These are phyloP conservation scores for Noctua janthina DNA, from an alignment of 2,888 invertebrate genomes.

Conservation along the genomic window DNA sequence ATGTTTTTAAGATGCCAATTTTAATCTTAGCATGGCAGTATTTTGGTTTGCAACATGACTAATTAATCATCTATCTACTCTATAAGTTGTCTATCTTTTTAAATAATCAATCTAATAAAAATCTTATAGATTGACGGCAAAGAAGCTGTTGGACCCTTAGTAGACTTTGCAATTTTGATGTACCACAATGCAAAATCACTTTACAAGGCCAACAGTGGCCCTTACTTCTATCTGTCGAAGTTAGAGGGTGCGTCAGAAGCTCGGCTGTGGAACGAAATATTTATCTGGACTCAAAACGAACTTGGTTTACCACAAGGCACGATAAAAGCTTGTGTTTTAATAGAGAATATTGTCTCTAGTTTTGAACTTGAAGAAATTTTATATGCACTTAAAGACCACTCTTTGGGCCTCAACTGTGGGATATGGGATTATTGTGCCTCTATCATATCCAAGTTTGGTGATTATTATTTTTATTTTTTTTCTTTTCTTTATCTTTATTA, in stretches of 20 bases:
- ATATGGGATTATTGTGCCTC: constrained; percentile 94
- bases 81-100: not conserved
- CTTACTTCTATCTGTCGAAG: constrained; percentile 93
- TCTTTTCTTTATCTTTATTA: not conserved
- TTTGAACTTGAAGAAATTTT: constrained; percentile 93
- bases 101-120: constrained; percentile 1
- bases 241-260: constrained; percentile 92
- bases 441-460: constrained; percentile 92
- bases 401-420: constrained; percentile 93
- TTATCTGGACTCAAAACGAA: constrained; percentile 91
- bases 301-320: constrained; percentile 91
- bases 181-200: constrained; percentile 91
- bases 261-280: constrained; percentile 92
- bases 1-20: too few species aligned
- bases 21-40: too few species aligned
- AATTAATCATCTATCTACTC: not conserved
- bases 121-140: constrained; percentile 89
- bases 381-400: constrained; percentile 92
- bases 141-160: constrained; percentile 92
- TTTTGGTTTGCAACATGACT: not conserved
- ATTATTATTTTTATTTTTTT: constrained; percentile 56
- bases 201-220: constrained; percentile 90
- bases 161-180: constrained; percentile 93
- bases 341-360: constrained; percentile 92
- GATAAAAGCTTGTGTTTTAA: constrained; percentile 93